Base-by-base conservation (phyloP, 2,888 invertebrate genomes). In the Tetragonisca angustula region DNA sequence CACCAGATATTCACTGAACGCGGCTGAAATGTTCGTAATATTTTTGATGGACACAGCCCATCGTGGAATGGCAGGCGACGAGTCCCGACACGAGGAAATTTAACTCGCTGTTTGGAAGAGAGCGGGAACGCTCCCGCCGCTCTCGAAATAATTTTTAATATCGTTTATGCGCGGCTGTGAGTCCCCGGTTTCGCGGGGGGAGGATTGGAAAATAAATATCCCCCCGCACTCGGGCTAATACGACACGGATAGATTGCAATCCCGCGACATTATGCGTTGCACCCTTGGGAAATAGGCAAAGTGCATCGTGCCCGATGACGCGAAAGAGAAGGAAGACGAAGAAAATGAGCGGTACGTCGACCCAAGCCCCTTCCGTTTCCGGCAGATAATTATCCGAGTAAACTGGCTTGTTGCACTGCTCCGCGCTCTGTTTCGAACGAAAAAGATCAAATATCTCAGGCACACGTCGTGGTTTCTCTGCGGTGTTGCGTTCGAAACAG, bases 221-320 rank as follows among this genome's bases (percentile, higher is more conserved):
- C 80, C 59, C 76, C 1, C 56, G 61, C 68, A 69, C 68, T 67
- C 67, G 79, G 43, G 67, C 76, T 84, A 79, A 83, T 81, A 81
- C 76, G 76, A 52, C 75, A 54, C 74, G 49, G 84, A 64, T 80
- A 81, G 70, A 65, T 68, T 74, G 81, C 85, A 75, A 83, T 86
- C 82, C 87, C 83, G 78, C 81, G 80, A 87, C 85, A 77, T 88
- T 84, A 79, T 79, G 79, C 78, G 79, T 67, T 43, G 61, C 67
- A 69, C 82, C 88, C 85, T 76, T 56, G 89, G 90, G 88, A 90
- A 90, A 90, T 90, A 89, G 89, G 84, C 77, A 77, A 84, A 90
- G 89, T 88, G 89, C 86, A 86, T 82, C 84, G 81, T 52, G 82
- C 75, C 77, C 80, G 82, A 81, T 65, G 82, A 78, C 54, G 79